A percentile compares a stretch with the other conserved stretches of the same genome.
These are phyloP conservation scores for Arbacia lixula DNA, from an alignment of 53 echinoderm and acorn worm genomes.

Conservation along the genomic window DNA sequence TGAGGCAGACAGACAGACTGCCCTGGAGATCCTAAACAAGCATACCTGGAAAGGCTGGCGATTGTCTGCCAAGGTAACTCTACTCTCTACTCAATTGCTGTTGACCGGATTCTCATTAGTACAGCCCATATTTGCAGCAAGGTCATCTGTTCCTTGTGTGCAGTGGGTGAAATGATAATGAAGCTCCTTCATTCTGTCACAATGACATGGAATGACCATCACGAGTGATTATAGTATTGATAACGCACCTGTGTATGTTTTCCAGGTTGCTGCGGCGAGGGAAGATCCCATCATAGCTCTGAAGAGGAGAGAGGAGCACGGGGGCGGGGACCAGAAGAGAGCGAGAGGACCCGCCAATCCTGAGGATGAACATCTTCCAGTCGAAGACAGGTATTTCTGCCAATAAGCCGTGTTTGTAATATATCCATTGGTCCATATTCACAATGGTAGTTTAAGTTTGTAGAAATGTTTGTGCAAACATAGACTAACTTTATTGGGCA, in stretches of 20 bases:
- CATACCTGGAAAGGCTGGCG: slow-evolving; percentile 79
- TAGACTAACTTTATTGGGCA: too few species aligned
- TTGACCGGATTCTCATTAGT: too few species aligned
- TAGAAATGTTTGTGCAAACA: too few species aligned
- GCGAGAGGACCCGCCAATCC: slow-evolving; percentile 8
- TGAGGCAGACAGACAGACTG: slow-evolving; percentile 83
- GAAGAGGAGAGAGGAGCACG: slow-evolving; percentile 65
- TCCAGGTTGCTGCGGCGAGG: slow-evolving; percentile 73
- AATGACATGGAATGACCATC: background rate
- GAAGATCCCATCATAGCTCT: slow-evolving; percentile 70
- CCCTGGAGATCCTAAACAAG: slow-evolving; percentile 72
- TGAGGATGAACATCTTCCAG: slow-evolving; percentile 59
- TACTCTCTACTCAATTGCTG: too few species aligned
- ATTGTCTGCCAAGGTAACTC: slow-evolving; percentile 79
- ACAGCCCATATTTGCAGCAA: too few species aligned
- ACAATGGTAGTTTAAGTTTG: too few species aligned
- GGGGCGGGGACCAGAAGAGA: slow-evolving; percentile 19
- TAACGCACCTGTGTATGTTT: background rate
- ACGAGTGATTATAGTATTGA: background rate
- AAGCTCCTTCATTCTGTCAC: background rate
- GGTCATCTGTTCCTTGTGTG: too few species aligned
- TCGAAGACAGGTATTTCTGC: slow-evolving; percentile 89
- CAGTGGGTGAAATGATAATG: too few species aligned
- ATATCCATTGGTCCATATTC: too few species aligned
- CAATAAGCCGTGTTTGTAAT: too few species aligned